These are phyloP conservation scores for Eupithecia subfuscata DNA, from an alignment of 2,888 invertebrate species.

Conservation along the genomic window DNA sequence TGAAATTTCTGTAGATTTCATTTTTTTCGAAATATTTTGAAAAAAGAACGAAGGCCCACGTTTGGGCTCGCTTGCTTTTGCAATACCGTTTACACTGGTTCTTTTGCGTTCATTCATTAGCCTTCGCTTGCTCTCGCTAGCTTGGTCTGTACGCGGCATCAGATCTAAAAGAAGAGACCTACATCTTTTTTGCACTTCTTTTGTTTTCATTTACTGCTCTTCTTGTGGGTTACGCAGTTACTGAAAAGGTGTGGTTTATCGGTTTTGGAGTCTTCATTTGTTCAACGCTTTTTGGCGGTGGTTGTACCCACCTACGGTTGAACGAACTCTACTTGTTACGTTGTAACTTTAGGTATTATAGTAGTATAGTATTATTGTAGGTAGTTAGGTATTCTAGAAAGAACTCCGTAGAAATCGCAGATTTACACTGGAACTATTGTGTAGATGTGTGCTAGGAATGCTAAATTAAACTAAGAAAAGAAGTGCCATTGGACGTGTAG, in stretches of 20 bases:
- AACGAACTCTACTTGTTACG: slow-evolving; percentile 22
- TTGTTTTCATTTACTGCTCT: background rate
- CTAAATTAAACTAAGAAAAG: slow-evolving; percentile 12
- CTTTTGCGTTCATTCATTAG: no score
- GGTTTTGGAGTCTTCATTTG: background rate
- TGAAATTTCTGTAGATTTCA: no score
- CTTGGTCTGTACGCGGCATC: no score
- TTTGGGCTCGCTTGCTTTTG: no score
- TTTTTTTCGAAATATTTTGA: no score
- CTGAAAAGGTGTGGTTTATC: background rate
- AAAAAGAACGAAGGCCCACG: no score
- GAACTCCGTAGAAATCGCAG: slow-evolving; percentile 23
- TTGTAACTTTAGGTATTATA: background rate
- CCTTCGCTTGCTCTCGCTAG: no score
- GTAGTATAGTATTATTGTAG: no score
- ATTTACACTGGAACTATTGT: slow-evolving; percentile 30
- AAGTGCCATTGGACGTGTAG: background rate
- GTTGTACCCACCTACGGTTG: slow-evolving; percentile 22
- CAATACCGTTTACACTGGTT: no score
- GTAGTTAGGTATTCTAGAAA: slow-evolving; percentile 10
- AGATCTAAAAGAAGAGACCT: no score
- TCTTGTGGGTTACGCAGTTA: background rate
- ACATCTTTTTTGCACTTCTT: background rate
- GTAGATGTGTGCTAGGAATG: slow-evolving; percentile 29
- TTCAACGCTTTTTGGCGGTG: slow-evolving; percentile 2